Evolutionary conservation across 92 coral and sea anemone species (phyloP).

Genomic region (Epizoanthus scotinus): DNA sequence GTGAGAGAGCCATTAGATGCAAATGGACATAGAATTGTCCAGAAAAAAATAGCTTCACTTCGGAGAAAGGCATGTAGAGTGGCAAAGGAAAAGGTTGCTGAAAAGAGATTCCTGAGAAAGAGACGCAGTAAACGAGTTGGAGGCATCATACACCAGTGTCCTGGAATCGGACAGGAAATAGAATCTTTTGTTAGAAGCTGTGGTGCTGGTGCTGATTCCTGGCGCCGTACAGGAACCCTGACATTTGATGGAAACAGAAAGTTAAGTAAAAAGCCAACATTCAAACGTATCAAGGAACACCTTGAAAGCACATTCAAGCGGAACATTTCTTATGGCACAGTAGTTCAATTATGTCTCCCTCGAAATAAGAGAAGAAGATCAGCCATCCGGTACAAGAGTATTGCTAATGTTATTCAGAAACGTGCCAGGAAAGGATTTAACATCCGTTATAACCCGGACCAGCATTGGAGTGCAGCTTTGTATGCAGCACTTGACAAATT

Average conservation of each 20-base stretch:
- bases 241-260: conserved; percentile 52
- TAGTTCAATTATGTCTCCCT: conserved; percentile 59
- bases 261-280: conserved; percentile 46
- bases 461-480: conserved; percentile 63
- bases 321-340: conserved; percentile 49
- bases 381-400: conserved; percentile 51
- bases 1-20: conserved; percentile 53
- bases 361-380: conserved; percentile 55
- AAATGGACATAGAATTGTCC: conserved; percentile 40
- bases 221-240: conserved; percentile 53
- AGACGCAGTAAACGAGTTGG: conserved; percentile 63
- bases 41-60: conserved; percentile 57
- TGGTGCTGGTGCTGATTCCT: conserved; percentile 56
- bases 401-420: conserved; percentile 55
- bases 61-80: conserved; percentile 50
- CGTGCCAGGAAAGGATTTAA: conserved; percentile 65
- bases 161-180: conserved; percentile 54
- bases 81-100: conserved; percentile 53
- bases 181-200: conserved; percentile 48
- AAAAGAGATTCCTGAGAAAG: conserved; percentile 54
- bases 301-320: conserved; percentile 44
- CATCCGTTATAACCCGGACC: conserved; percentile 55
- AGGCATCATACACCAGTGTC: conserved; percentile 46
- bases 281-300: conserved; percentile 49
- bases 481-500: conserved; percentile 46